phyloP scores from a whole-genome alignment of 2,888 invertebrate genomes.

The Brachycybe producta region DNA sequence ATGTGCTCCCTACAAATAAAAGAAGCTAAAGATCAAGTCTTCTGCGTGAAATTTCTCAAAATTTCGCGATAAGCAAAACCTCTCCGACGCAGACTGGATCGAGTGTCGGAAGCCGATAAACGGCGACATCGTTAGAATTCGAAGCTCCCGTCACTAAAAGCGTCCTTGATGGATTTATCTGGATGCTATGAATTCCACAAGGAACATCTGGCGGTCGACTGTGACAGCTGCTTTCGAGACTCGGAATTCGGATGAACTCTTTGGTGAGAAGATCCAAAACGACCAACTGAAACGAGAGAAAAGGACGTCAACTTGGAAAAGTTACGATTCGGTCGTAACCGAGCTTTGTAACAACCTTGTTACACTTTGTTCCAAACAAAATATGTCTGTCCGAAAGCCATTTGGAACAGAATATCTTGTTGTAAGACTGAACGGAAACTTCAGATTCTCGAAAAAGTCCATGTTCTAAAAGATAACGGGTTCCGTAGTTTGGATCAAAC shows the following conservation, averaged over 20 bases:
- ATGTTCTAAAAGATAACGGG: constrained; percentile 46
- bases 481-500: constrained; percentile 51
- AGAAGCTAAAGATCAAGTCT: neutral
- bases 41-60: neutral
- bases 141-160: constrained; percentile 81
- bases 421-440: constrained; percentile 22
- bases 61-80: constrained; percentile 27
- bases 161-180: constrained; percentile 79
- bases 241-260: constrained; percentile 44
- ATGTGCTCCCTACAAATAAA: constrained; percentile 49
- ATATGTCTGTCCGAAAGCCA: constrained; percentile 92
- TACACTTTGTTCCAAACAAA: constrained; percentile 93
- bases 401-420: constrained; percentile 71
- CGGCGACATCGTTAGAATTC: constrained; percentile 83
- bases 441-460: constrained; percentile 21
- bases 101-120: constrained; percentile 79
- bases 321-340: neutral
- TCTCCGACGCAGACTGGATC: constrained; percentile 91
- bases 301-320: neutral
- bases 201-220: constrained; percentile 39
- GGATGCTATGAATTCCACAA: constrained; percentile 85
- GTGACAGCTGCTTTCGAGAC: constrained; percentile 24
- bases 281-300: constrained; percentile 50
- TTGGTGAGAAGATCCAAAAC: constrained; percentile 82
- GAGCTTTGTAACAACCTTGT: constrained; percentile 51